Percentiles rank a stretch among this genome's conserved stretches.
phyloP scores from a whole-genome alignment of 2,888 invertebrate species.

The Drosophila eohydei region DNA sequence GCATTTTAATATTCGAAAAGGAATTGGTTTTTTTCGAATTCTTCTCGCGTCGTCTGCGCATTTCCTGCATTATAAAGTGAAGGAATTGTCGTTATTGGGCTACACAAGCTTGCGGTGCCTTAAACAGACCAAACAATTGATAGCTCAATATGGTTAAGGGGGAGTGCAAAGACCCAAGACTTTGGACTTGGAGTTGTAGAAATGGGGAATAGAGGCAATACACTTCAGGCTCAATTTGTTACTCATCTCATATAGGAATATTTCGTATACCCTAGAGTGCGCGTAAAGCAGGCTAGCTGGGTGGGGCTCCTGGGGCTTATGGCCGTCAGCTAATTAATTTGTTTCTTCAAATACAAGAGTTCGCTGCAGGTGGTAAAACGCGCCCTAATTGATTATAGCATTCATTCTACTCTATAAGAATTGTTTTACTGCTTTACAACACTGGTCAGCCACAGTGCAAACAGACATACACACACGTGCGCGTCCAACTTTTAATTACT shows the following conservation, averaged over 20 bases:
- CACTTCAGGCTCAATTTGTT: neutral
- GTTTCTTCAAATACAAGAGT: conserved; percentile 27
- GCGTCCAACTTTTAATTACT: conserved; percentile 42
- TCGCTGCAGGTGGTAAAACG: conserved; percentile 37
- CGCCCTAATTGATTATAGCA: neutral
- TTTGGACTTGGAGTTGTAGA: neutral
- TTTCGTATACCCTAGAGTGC: neutral
- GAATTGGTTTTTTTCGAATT: conserved; percentile 46
- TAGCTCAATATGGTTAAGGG: conserved; percentile 24
- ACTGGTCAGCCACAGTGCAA: neutral
- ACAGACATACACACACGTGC: neutral
- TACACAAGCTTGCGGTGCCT: neutral
- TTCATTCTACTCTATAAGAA: neutral
- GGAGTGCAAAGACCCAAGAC: conserved; percentile 23
- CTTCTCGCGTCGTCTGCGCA: conserved; percentile 28
- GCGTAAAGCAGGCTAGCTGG: neutral
- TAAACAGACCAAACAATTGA: conserved; percentile 25
- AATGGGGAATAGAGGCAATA: neutral
- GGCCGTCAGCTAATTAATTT: conserved; percentile 28
- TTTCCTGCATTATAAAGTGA: conserved; percentile 32
- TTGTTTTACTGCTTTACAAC: conserved; percentile 1
- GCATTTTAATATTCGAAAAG: conserved; percentile 36
- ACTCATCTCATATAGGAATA: neutral
- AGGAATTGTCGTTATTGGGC: conserved; percentile 18
- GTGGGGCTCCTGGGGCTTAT: neutral